Evolutionary conservation across 2,888 invertebrate genomes (phyloP).

Genomic region (Torymus texanus): DNA sequence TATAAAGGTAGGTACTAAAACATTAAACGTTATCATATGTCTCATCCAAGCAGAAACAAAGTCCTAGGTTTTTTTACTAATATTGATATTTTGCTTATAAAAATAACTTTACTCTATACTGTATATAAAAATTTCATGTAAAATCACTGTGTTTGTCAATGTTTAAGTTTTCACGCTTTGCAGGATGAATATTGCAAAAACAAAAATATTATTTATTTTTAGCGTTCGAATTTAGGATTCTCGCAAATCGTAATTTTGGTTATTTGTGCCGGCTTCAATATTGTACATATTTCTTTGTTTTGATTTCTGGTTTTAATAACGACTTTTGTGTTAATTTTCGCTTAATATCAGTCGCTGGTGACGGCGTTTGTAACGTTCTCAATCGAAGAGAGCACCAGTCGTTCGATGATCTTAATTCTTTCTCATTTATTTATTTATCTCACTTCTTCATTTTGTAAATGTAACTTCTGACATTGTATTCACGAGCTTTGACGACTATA

Average conservation of each 20-base stretch:
- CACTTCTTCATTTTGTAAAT: neutral
- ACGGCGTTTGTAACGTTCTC: constrained; percentile 23
- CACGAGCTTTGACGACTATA: neutral
- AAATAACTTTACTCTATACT: neutral
- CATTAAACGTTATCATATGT: too few species aligned
- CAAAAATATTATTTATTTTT: too few species aligned
- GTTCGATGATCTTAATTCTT: neutral
- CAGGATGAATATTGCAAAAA: too few species aligned
- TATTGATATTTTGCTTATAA: too few species aligned
- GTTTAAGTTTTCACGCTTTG: too few species aligned
- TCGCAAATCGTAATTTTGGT: constrained; percentile 40
- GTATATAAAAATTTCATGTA: too few species aligned
- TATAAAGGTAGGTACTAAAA: too few species aligned
- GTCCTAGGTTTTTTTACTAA: too few species aligned
- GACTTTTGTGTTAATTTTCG: constrained; percentile 15
- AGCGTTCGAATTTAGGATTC: too few species aligned
- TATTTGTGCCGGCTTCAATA: constrained; percentile 18
- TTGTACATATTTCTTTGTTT: constrained; percentile 27
- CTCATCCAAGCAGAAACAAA: too few species aligned
- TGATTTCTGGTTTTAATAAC: constrained; percentile 4
- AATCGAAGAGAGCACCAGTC: constrained; percentile 30
- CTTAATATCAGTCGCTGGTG: constrained; percentile 37
- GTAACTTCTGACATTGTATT: neutral
- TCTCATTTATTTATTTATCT: constrained; percentile 23
- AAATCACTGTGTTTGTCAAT: too few species aligned